Evolutionary conservation across 2,888 invertebrate genomes (phyloP).

Genomic region (Sthenelais limicola): DNA sequence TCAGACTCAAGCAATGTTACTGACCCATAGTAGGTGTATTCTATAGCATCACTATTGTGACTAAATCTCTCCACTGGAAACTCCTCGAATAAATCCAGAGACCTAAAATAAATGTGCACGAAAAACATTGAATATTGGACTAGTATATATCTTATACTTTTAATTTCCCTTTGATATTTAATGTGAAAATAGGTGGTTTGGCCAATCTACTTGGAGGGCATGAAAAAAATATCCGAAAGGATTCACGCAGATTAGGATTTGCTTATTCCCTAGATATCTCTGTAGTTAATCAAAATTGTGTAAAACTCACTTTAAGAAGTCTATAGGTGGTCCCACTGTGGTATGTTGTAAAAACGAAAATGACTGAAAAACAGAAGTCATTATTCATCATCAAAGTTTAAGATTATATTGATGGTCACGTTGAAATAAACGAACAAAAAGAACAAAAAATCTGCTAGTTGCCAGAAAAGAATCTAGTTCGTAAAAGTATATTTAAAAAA

Average conservation of each 20-base stretch:
- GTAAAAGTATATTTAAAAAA: too few relatives aligned
- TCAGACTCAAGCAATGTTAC: conserved; percentile 27
- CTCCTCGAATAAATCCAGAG: conserved; percentile 65
- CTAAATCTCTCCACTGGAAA: conserved; percentile 65
- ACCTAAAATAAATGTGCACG: conserved; percentile 49
- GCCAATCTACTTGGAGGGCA: background rate
- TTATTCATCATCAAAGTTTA: too few relatives aligned
- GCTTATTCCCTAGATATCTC: too few relatives aligned
- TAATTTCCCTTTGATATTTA: too few relatives aligned
- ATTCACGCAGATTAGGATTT: background rate
- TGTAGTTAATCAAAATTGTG: background rate
- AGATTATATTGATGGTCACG: too few relatives aligned
- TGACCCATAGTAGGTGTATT: conserved; percentile 68
- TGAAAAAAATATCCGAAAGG: background rate
- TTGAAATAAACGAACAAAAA: too few relatives aligned
- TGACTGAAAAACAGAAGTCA: conserved; percentile 58
- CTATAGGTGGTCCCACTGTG: conserved; percentile 65
- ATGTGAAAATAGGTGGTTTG: background rate
- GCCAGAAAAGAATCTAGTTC: too few relatives aligned
- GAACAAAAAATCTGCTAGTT: too few relatives aligned
- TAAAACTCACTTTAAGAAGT: conserved; percentile 61
- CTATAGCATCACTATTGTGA: conserved; percentile 60
- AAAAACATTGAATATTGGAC: background rate
- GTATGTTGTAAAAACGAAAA: conserved; percentile 62
- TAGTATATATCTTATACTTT: background rate